Percentiles rank a stretch among this genome's conserved stretches.
phyloP scores from a whole-genome alignment of 2,113 vertebrate species.

The Sardina pilchardus region DNA sequence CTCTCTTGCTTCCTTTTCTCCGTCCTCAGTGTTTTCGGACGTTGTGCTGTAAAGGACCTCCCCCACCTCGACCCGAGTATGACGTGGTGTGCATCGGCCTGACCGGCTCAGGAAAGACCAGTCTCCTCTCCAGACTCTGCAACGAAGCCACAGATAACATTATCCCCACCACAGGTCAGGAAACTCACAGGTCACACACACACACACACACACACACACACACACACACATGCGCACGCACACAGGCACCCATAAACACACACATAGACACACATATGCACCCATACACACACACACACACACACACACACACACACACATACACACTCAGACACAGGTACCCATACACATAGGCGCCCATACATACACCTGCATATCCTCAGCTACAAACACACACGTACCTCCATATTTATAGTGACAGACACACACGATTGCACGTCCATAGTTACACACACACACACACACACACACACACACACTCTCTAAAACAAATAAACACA shows the following conservation, averaged over 20 bases:
- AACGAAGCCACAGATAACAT: slow-evolving; percentile 85
- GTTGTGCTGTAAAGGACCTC: slow-evolving; percentile 98
- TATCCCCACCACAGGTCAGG: slow-evolving; percentile 91
- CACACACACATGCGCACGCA: slow-evolving; percentile 27
- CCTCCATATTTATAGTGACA: neutral
- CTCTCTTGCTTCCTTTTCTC: neutral
- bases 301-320: neutral
- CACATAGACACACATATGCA: neutral
- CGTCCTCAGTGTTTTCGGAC: slow-evolving; percentile 90
- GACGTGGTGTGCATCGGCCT: slow-evolving; percentile 98
- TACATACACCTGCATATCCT: neutral
- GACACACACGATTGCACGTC: neutral
- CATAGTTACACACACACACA: neutral
- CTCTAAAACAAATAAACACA: neutral
- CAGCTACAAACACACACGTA: neutral
- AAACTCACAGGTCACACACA: neutral
- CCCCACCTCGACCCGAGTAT: slow-evolving; percentile 92
- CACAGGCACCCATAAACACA: neutral
- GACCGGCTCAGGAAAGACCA: slow-evolving; percentile 94
- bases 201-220: slow-evolving; percentile 29
- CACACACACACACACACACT: neutral
- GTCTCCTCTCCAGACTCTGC: slow-evolving; percentile 91
- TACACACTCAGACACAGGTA: neutral
- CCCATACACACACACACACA: neutral
- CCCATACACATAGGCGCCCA: neutral